Evolutionary conservation across 2,888 invertebrate genomes (phyloP).

Genomic region (Drosophila kanekoi): DNA sequence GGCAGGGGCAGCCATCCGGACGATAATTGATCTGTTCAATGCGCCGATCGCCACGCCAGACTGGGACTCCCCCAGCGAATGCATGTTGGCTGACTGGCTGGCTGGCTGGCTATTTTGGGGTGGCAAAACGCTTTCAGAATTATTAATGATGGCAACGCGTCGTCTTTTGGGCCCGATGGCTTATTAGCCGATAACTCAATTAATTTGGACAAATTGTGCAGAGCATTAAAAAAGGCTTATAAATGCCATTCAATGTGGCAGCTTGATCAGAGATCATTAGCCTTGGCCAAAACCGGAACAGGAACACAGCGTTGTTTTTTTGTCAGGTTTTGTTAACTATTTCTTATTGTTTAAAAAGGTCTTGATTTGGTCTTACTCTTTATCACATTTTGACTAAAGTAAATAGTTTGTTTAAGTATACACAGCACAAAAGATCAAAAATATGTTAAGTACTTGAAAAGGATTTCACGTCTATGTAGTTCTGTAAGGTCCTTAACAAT

Average conservation of each 20-base stretch:
- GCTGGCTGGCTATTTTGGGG: slow-evolving; percentile 52
- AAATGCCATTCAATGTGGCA: slow-evolving; percentile 13
- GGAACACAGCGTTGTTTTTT: not conserved
- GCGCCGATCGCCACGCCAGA: slow-evolving; percentile 64
- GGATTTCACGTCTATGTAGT: too few relatives aligned
- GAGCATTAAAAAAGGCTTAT: slow-evolving; percentile 48
- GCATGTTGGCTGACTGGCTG: slow-evolving; percentile 4
- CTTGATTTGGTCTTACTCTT: too few relatives aligned
- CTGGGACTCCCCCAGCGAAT: slow-evolving; percentile 63
- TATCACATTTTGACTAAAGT: too few relatives aligned
- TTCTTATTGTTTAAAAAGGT: not conserved
- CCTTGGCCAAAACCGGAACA: slow-evolving; percentile 22
- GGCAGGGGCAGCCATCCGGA: slow-evolving; percentile 27
- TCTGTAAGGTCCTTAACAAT: too few relatives aligned
- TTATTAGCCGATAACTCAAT: slow-evolving; percentile 78
- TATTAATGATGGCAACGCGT: slow-evolving; percentile 75
- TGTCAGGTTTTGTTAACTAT: not conserved
- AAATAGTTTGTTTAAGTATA: too few relatives aligned
- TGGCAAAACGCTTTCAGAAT: slow-evolving; percentile 66
- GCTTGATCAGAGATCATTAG: slow-evolving; percentile 10
- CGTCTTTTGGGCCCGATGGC: slow-evolving; percentile 54
- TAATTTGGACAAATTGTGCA: slow-evolving; percentile 73
- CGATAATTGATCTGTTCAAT: slow-evolving; percentile 78
- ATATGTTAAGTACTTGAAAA: too few relatives aligned
- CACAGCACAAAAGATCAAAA: too few relatives aligned